phyloP scores from a whole-genome alignment of 2,113 vertebrate species.

The Cephalopterus ornatus region DNA sequence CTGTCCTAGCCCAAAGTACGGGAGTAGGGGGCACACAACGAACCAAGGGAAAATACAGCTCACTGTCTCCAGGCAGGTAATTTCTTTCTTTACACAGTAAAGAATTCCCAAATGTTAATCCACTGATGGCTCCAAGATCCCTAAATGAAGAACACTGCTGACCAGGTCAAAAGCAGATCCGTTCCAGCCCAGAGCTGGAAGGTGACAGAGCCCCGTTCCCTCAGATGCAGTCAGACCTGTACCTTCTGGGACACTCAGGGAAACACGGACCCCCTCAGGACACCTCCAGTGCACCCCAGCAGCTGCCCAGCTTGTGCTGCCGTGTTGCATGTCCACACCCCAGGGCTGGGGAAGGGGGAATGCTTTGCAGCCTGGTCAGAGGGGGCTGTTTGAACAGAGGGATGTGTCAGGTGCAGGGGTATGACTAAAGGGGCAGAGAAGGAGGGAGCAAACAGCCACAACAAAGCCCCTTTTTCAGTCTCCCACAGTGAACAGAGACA shows the following conservation, averaged over 20 bases:
- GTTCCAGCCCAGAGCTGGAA: background rate
- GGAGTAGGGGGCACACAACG: background rate
- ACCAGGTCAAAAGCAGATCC: background rate
- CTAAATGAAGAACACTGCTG: background rate
- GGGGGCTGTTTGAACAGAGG: background rate
- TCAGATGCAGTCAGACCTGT: background rate
- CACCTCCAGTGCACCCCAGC: background rate
- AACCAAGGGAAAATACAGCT: background rate
- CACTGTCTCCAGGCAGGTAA: background rate
- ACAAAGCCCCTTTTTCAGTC: background rate
- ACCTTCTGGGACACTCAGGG: background rate
- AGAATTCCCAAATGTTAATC: background rate
- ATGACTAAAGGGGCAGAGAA: background rate
- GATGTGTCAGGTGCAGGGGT: background rate
- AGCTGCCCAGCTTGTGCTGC: background rate
- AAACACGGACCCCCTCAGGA: background rate
- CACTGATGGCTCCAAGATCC: background rate
- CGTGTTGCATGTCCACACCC: background rate
- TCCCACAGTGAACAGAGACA: background rate
- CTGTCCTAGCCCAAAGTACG: background rate
- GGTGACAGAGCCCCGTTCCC: background rate
- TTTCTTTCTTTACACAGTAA: background rate
- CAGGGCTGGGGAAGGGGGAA: background rate
- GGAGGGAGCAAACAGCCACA: background rate
- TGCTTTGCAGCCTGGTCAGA: background rate